Base-by-base conservation (phyloP, 1,140 invertebrate genomes). In the Drosophila sechellia region DNA sequence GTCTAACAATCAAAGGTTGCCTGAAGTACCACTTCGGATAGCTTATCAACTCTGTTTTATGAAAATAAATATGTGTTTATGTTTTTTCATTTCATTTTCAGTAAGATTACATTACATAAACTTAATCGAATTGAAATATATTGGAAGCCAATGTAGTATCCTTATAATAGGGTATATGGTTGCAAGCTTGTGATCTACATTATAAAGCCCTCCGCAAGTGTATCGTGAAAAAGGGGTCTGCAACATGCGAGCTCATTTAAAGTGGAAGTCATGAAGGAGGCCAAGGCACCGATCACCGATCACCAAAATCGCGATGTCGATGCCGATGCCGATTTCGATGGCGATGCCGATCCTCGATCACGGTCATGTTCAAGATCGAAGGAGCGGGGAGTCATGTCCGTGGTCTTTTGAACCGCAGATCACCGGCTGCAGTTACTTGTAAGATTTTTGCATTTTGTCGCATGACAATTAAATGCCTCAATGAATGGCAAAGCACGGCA, bases 401-500 rank as follows among this genome's bases (percentile, higher is more conserved):
- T 81, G 79, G 63, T 70, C 71, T 84, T 83, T 83, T 83, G 80
- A 83, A 83, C 80, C 63, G 68, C 54, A 70, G 66, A 70, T 70
- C 66, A 70, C 64, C 66, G 52, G 66, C 65, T 70, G 64, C 64
- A 65, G 64, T 57, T 70, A 49, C 64, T 70, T 70, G 66, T 70
- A 70, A 69, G 66, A 70, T 70, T 70, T 83, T 83, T 83, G 80
- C 81, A 84, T 84, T 83, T 83, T 83, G 80, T 83, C 80, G 80
- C 80, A 81, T 84, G 80, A 83, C 80, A 83, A 83, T 83, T 84
- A 83, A 83, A 83, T 84, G 80, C 70, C 83, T 79, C 71, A 83
- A 61, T 83, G 80, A 83, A 83, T 84, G 80, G 80, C 80, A 83
- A 72, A 77, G 45, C 17, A 46, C 45, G 25, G 22, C 45, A 49